A percentile compares a stretch with the other conserved stretches of the same genome.
Evolutionary conservation across 2,113 vertebrate genomes (phyloP).

Genomic region (Physeter macrocephalus): DNA sequence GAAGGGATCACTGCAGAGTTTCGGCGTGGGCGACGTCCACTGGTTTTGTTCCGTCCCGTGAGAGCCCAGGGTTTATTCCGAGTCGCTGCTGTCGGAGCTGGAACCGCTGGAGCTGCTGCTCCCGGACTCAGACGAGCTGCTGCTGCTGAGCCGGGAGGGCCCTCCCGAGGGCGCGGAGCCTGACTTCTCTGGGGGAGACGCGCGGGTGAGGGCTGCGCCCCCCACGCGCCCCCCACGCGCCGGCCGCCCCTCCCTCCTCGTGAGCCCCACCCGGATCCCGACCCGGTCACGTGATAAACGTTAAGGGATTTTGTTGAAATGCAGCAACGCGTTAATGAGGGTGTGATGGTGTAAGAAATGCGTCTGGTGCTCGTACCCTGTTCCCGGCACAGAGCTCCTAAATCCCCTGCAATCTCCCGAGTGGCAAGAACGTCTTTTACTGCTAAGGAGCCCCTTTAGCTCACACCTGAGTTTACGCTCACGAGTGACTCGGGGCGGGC

Average conservation of each 20-base stretch:
- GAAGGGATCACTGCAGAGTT: conserved; percentile 53
- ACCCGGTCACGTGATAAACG: fast-evolving
- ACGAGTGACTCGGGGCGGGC: fast-evolving
- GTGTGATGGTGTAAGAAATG: fast-evolving
- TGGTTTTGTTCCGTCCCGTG: background rate
- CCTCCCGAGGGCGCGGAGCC: conserved; percentile 84
- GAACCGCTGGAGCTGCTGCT: conserved; percentile 89
- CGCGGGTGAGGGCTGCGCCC: background rate
- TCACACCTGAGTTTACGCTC: background rate
- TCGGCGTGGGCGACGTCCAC: conserved; percentile 10
- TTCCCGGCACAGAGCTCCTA: background rate
- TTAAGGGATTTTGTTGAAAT: fast-evolving
- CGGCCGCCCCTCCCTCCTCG: fast-evolving
- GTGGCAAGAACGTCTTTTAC: too few species aligned
- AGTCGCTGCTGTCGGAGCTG: conserved; percentile 92
- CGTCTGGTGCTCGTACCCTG: fast-evolving
- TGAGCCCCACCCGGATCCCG: fast-evolving
- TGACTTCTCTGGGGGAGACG: conserved; percentile 84
- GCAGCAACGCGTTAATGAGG: fast-evolving
- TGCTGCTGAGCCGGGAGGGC: conserved; percentile 83
- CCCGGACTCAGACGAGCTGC: conserved; percentile 89
- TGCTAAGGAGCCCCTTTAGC: background rate
- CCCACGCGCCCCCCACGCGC: fast-evolving
- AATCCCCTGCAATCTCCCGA: background rate
- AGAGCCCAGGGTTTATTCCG: conserved; percentile 69